Evolutionary conservation across 2,113 vertebrate species (phyloP), one percentile per base, ranked within the genome.

Genomic region (Sinocyclocheilus anophthalmus): DNA sequence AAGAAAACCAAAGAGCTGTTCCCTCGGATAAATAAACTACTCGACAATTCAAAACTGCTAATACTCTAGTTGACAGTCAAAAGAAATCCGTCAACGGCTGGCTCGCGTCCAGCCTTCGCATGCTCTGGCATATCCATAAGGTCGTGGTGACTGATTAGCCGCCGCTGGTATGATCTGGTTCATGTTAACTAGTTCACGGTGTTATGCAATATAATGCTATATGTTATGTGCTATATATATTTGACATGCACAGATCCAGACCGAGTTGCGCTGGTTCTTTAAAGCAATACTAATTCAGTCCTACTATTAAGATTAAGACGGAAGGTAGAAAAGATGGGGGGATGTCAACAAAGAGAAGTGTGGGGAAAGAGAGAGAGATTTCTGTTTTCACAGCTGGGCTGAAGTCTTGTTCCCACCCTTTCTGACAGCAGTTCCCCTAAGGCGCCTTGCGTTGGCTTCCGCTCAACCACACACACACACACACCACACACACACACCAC

Each of bases 361-460:
- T 92, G 95, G 91, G 93, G 91, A 88, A 91, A 93, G 92, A 79
- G 84, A 83, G 76, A 81, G 76, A 73, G 48, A 84, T 50, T 93
- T 72, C 88, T 96, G 96, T 96, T 96, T 96, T 96, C 91, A 96
- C 96, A 96, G 96, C 96, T 96, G 96, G 89, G 92, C 95, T 93
- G 93, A 94, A 93, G 93, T 94, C 77, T 94, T 91, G 93, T 95
- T 94, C 93, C 91, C 89, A 93, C 93, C 81, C 63, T 83, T 77
- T 65, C 76, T 85, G 89, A 86, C 93, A 93, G 92, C 90, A 59
- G 69, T 81, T 88, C 73, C 76, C 73, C 67, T 24, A 61, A 65
- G 72, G 84, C 75, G 63, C 83, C 75, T 22, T 42, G 53, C 82
- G 61, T 84, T 65, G 85, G 85, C 85, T 76, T 88, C 61, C 69